Percentiles rank a stretch among this genome's conserved stretches.
phyloP scores from a whole-genome alignment of 2,888 invertebrate genomes.

The Athetis lepigone region DNA sequence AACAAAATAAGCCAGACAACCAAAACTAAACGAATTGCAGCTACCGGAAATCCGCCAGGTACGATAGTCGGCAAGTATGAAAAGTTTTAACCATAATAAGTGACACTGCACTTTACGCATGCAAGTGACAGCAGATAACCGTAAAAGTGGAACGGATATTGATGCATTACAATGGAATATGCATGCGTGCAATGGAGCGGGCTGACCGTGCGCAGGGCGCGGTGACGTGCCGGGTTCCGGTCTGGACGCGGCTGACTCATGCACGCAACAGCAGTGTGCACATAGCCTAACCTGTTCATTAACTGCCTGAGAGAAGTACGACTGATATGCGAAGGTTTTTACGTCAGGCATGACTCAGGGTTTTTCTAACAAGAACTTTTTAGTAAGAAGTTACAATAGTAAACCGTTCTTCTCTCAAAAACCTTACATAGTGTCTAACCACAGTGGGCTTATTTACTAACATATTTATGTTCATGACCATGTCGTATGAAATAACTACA shows the following conservation, averaged over 20 bases:
- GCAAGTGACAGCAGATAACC: constrained; percentile 67
- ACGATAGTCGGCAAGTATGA: constrained; percentile 37
- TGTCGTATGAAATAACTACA: constrained; percentile 24
- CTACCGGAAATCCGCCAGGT: constrained; percentile 50
- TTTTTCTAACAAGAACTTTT: background rate
- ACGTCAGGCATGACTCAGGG: background rate
- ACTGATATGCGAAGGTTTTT: background rate
- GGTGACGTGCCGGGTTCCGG: constrained; percentile 75
- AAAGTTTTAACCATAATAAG: constrained; percentile 57
- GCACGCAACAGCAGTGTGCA: constrained; percentile 32
- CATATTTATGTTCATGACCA: constrained; percentile 30
- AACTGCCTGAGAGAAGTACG: constrained; percentile 6
- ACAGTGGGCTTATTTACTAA: constrained; percentile 2
- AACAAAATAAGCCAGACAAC: constrained; percentile 23
- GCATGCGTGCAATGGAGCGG: constrained; percentile 77
- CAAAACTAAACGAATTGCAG: constrained; percentile 27
- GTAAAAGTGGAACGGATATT: constrained; percentile 88
- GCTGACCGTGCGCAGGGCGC: constrained; percentile 74
- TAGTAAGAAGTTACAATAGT: background rate
- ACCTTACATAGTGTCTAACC: background rate
- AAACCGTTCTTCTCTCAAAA: background rate
- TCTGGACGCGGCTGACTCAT: constrained; percentile 74
- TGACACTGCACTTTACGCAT: constrained; percentile 65
- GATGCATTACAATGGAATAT: constrained; percentile 75
- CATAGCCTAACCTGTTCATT: constrained; percentile 13